These are phyloP conservation scores for Sturnus vulgaris DNA, from an alignment of 2,113 vertebrate species.

Conservation along the genomic window DNA sequence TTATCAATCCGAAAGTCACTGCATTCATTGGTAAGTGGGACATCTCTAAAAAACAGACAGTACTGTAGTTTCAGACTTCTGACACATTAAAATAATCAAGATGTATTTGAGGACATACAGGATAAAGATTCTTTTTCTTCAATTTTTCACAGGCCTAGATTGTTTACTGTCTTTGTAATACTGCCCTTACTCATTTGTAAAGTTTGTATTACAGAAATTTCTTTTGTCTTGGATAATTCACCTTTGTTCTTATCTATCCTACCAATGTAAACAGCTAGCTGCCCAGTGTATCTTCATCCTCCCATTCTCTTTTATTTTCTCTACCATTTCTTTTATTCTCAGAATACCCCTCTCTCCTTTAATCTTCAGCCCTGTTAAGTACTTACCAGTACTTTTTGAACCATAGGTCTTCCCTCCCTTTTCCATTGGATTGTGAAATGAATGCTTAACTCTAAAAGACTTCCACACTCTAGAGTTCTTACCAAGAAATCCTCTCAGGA, in stretches of 20 bases:
- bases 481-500: neutral
- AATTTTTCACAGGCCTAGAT: neutral
- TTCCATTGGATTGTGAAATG: neutral
- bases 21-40: slow-evolving; percentile 92
- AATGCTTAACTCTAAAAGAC: neutral
- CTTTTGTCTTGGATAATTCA: neutral
- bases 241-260: neutral
- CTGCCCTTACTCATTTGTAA: neutral
- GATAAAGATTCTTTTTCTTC: neutral
- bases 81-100: neutral
- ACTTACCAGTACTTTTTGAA: neutral
- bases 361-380: neutral
- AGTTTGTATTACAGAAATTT: neutral
- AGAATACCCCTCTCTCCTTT: neutral
- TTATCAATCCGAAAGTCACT: slow-evolving; percentile 97
- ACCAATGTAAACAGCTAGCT: neutral
- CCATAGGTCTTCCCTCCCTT: neutral
- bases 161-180: neutral
- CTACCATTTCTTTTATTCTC: neutral
- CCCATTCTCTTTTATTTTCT: neutral
- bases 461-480: neutral
- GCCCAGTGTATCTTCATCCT: neutral
- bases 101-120: neutral
- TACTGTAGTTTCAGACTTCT: neutral
- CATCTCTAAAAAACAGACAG: neutral